These are phyloP conservation scores for Venusia cambrica DNA, from an alignment of 2,888 invertebrate species.

Conservation along the genomic window DNA sequence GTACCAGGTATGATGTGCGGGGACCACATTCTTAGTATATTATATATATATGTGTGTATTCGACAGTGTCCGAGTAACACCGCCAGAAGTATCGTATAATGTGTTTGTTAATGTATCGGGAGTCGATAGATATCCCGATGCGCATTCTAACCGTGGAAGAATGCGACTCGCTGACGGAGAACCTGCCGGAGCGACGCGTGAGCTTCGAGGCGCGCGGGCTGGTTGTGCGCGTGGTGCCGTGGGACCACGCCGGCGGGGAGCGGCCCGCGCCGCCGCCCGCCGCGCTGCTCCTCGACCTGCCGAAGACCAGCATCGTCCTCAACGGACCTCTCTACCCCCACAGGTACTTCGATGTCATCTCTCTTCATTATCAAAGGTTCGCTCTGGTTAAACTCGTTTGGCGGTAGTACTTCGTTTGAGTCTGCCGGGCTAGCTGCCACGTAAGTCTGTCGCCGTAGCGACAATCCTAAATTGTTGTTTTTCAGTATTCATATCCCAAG, in stretches of 20 bases:
- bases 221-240: slow-evolving; percentile 44
- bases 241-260: slow-evolving; percentile 47
- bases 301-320: slow-evolving; percentile 34
- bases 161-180: slow-evolving; percentile 56
- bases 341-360: slow-evolving; percentile 40
- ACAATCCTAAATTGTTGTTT: too few relatives aligned
- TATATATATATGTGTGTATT: too few relatives aligned
- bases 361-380: slow-evolving; percentile 1
- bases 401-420: too few relatives aligned
- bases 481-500: too few relatives aligned
- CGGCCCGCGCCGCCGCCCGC: slow-evolving; percentile 31
- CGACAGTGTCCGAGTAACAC: too few relatives aligned
- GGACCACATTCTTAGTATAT: too few relatives aligned
- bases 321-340: slow-evolving; percentile 58
- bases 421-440: too few relatives aligned
- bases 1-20: slow-evolving; percentile 37
- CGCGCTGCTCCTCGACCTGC: slow-evolving; percentile 43
- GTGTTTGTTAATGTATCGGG: too few relatives aligned
- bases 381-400: too few relatives aligned
- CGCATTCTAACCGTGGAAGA: slow-evolving; percentile 64
- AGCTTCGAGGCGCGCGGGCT: slow-evolving; percentile 40
- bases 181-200: slow-evolving; percentile 53
- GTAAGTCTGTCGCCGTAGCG: too few relatives aligned
- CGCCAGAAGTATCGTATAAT: too few relatives aligned
- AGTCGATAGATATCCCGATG: slow-evolving; percentile 40